Evolutionary conservation across 2,888 invertebrate species (phyloP).

Genomic region (Gastracanthus pulcherrimus): DNA sequence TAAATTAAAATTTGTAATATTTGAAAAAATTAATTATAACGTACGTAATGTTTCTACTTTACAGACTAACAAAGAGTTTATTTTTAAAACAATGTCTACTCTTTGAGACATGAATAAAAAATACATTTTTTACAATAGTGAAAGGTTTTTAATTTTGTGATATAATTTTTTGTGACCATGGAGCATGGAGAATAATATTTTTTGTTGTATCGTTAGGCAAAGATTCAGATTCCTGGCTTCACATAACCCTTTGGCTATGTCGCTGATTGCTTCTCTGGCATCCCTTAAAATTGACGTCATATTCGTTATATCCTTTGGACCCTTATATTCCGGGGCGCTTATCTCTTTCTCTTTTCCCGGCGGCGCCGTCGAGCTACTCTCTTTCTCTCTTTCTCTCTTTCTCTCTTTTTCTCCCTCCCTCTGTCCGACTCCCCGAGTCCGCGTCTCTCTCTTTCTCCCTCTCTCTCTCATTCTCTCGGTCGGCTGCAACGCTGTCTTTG

Average conservation of each 20-base stretch:
- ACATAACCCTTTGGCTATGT: constrained; percentile 42
- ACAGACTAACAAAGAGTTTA: no score
- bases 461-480: constrained; percentile 44
- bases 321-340: constrained; percentile 64
- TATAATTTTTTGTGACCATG: neutral
- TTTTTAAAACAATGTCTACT: no score
- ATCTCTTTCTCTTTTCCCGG: constrained; percentile 67
- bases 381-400: neutral
- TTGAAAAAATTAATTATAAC: no score
- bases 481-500: neutral
- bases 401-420: constrained; percentile 60
- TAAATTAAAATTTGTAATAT: no score
- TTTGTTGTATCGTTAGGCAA: constrained; percentile 48
- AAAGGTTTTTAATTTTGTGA: neutral
- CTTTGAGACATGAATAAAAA: no score
- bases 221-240: constrained; percentile 69
- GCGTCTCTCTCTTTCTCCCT: constrained; percentile 53
- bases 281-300: constrained; percentile 76
- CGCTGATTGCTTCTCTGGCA: constrained; percentile 74
- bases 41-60: no score
- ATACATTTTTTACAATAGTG: neutral
- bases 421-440: constrained; percentile 60
- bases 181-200: neutral
- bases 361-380: constrained; percentile 51
- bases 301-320: constrained; percentile 76